A percentile compares a stretch with the other conserved stretches of the same genome.
Evolutionary conservation across 53 echinoderm and acorn worm genomes (phyloP).

Genomic region (Antedon mediterranea): DNA sequence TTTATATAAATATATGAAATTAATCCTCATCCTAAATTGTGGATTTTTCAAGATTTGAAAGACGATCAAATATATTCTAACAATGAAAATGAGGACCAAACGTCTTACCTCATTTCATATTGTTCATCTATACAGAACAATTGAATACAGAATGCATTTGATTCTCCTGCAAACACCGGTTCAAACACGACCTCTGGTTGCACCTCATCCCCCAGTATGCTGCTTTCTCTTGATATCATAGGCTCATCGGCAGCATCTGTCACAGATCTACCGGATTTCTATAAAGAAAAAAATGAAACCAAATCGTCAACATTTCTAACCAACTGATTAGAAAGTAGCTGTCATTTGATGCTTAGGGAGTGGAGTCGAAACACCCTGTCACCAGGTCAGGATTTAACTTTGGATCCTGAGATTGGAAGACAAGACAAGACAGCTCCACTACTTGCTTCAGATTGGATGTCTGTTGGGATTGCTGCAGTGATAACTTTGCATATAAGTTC

Average conservation of each 20-base stretch:
- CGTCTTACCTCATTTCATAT: slow-evolving; percentile 86
- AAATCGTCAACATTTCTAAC: not conserved
- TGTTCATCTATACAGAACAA: slow-evolving; percentile 95
- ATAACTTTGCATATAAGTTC: not conserved
- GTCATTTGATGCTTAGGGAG: too few species aligned
- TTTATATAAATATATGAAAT: too few species aligned
- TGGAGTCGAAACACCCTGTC: too few species aligned
- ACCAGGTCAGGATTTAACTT: too few species aligned
- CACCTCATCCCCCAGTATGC: slow-evolving; percentile 37
- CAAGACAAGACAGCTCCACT: too few species aligned
- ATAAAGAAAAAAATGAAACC: slow-evolving; percentile 3
- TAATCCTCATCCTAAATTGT: too few species aligned
- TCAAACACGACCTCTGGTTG: slow-evolving; percentile 49
- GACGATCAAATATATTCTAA: too few species aligned
- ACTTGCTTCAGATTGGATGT: too few species aligned
- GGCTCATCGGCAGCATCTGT: slow-evolving; percentile 32
- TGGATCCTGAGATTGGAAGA: too few species aligned
- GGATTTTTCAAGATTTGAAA: too few species aligned
- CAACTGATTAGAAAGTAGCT: not conserved
- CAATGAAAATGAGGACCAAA: too few species aligned
- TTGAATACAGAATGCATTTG: slow-evolving; percentile 71
- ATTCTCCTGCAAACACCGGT: slow-evolving; percentile 58
- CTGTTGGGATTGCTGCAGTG: too few species aligned
- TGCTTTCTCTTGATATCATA: slow-evolving; percentile 28
- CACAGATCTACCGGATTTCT: slow-evolving; percentile 25